Conservation (phyloP, 2,888 invertebrate species). For the Epinotia ramella region DNA sequence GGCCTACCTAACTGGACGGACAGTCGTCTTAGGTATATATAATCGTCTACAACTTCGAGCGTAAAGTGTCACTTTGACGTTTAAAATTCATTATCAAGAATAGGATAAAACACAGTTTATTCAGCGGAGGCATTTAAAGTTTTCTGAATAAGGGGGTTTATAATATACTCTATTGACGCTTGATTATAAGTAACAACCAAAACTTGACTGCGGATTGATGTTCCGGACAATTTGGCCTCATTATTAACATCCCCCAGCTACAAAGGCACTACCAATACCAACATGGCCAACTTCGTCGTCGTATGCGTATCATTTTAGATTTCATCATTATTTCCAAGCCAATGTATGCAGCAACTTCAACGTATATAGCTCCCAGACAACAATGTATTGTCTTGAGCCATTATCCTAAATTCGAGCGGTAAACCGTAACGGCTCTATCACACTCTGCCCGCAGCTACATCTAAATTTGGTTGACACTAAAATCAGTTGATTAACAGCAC, state of each 20-base stretch:
- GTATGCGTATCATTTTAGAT: neutral
- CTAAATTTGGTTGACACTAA: slow-evolving; percentile 44
- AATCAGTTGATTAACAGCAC: slow-evolving; percentile 44
- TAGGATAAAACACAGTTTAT: too few species aligned
- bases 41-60: too few species aligned
- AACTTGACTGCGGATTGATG: too few species aligned
- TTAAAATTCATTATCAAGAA: too few species aligned
- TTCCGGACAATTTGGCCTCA: neutral
- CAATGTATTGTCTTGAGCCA: slow-evolving; percentile 36
- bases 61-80: too few species aligned
- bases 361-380: slow-evolving; percentile 5
- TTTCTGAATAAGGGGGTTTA: too few species aligned
- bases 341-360: slow-evolving; percentile 16
- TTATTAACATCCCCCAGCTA: neutral
- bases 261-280: neutral
- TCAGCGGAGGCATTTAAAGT: too few species aligned
- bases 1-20: too few species aligned
- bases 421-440: slow-evolving; percentile 39
- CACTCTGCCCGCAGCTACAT: slow-evolving; percentile 39
- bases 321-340: neutral
- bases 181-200: too few species aligned
- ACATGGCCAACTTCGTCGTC: neutral
- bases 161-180: too few species aligned
- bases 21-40: too few species aligned
- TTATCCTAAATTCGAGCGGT: slow-evolving; percentile 32